A percentile compares a stretch with the other conserved stretches of the same genome.
Conservation (phyloP, 1,140 invertebrate genomes). For the Scaptomyza pallida region DNA sequence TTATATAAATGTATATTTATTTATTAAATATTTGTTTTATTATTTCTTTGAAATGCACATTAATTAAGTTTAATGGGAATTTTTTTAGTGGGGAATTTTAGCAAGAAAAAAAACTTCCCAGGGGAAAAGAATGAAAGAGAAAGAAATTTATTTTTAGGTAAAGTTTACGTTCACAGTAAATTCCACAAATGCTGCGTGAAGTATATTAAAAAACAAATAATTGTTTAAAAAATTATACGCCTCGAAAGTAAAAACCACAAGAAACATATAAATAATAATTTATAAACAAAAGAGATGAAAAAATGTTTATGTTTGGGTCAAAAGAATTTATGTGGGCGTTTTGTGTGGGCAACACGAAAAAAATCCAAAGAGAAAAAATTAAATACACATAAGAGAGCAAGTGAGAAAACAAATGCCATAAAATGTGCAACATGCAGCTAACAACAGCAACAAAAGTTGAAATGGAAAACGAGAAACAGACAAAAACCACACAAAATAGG, state of each 20-base stretch:
- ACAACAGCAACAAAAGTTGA: constrained; percentile 12
- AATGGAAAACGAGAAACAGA: constrained; percentile 6
- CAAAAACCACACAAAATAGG: constrained; percentile 11
- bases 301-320: background rate
- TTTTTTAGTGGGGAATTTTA: too few species aligned
- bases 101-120: background rate
- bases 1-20: background rate
- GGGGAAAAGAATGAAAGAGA: too few species aligned
- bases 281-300: constrained; percentile 21
- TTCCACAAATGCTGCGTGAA: constrained; percentile 12
- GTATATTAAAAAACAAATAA: constrained; percentile 30
- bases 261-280: too few species aligned
- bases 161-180: constrained; percentile 1
- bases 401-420: constrained; percentile 18
- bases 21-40: background rate
- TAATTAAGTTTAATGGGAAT: too few species aligned
- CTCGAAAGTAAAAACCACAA: too few species aligned
- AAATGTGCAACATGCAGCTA: constrained; percentile 38
- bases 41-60: background rate
- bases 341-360: constrained; percentile 10
- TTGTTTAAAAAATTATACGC: background rate
- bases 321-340: constrained; percentile 14
- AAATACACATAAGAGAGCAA: too few species aligned
- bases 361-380: background rate
- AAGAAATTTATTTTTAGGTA: background rate